These are phyloP conservation scores for Steinernema feltiae DNA, from an alignment of 1,140 invertebrate genomes.

Conservation along the genomic window DNA sequence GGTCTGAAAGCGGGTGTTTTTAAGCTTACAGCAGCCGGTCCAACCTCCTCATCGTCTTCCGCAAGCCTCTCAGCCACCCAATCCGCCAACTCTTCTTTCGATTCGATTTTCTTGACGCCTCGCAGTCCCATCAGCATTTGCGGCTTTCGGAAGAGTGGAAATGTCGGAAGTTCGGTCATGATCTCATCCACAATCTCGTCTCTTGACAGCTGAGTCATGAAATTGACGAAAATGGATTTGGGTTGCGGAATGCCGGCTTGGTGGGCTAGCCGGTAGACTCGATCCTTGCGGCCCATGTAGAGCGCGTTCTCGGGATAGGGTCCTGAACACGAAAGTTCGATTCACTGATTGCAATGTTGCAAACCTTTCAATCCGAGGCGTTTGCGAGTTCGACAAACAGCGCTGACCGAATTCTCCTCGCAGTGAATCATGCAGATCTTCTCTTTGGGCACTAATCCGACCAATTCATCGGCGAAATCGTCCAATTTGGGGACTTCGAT, in stretches of 20 bases:
- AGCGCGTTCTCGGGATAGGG: background rate
- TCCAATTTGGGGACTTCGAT: background rate
- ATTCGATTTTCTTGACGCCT: background rate
- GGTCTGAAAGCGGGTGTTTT: background rate
- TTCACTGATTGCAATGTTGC: background rate
- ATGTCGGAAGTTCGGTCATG: background rate
- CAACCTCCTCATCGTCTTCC: background rate
- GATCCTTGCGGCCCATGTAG: background rate
- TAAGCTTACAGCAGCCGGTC: background rate
- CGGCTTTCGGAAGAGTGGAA: background rate
- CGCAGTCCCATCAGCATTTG: background rate
- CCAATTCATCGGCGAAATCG: background rate
- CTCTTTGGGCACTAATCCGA: background rate
- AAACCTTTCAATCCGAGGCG: background rate
- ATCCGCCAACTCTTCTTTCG: background rate
- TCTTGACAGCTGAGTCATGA: background rate
- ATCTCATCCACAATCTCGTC: background rate
- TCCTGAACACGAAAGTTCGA: background rate
- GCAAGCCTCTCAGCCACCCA: background rate
- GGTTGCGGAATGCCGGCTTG: background rate
- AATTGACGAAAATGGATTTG: background rate
- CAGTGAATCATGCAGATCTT: constrained; percentile 1
- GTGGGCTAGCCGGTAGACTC: background rate
- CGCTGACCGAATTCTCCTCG: background rate
- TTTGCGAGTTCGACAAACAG: background rate